phyloP scores from a whole-genome alignment of 2,888 invertebrate species.

The Cheilosia grossa region DNA sequence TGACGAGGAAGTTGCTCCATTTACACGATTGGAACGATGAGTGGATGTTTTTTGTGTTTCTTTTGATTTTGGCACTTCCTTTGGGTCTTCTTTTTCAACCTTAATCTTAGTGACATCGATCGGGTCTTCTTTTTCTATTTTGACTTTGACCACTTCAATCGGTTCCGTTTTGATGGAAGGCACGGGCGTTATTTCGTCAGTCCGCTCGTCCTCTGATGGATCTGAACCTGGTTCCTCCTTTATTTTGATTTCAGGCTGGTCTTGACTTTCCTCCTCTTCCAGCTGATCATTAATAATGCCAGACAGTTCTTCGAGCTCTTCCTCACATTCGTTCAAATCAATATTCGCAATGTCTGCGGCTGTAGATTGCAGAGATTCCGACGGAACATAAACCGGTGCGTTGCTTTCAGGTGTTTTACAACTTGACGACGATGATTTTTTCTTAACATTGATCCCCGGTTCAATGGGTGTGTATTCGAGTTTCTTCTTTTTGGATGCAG shows the following conservation, averaged over 20 bases:
- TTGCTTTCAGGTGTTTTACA: conserved; percentile 36
- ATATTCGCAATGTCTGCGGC: conserved; percentile 65
- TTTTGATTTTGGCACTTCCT: conserved; percentile 26
- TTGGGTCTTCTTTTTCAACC: not conserved
- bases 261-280: not conserved
- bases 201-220: conserved; percentile 3
- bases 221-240: conserved; percentile 20
- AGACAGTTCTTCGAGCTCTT: conserved; percentile 77
- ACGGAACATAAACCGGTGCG: conserved; percentile 81
- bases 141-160: conserved; percentile 7
- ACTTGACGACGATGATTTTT: conserved; percentile 69
- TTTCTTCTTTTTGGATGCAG: conserved; percentile 78
- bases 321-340: conserved; percentile 77
- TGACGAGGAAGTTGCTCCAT: conserved; percentile 34
- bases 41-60: conserved; percentile 10
- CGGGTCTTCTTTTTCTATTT: conserved; percentile 31
- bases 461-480: conserved; percentile 83
- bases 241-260: not conserved
- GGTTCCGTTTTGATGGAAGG: not conserved
- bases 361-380: conserved; percentile 52
- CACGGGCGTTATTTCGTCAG: not conserved
- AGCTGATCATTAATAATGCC: conserved; percentile 75
- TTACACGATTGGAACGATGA: conserved; percentile 42
- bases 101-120: conserved; percentile 39
- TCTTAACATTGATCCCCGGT: conserved; percentile 80